Conservation (phyloP, 2,888 invertebrate species). For the Spilosoma lubricipeda region DNA sequence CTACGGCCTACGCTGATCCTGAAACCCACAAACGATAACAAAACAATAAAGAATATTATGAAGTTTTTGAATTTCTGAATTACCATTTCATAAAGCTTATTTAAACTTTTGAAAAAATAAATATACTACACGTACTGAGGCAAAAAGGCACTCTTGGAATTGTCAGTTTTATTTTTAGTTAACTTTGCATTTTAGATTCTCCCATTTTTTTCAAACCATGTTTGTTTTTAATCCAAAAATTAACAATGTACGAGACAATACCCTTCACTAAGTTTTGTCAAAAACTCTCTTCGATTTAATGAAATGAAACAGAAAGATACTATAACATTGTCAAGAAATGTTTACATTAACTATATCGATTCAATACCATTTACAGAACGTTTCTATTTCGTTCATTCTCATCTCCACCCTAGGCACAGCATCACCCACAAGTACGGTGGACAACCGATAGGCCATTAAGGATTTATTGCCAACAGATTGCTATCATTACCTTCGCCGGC, state of each 20-base stretch:
- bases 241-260: too few species aligned
- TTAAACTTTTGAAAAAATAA: neutral
- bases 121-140: neutral
- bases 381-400: slow-evolving; percentile 33
- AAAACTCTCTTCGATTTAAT: too few species aligned
- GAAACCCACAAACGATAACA: slow-evolving; percentile 50
- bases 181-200: neutral
- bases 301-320: neutral
- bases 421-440: slow-evolving; percentile 75
- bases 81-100: neutral
- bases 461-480: slow-evolving; percentile 82
- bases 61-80: neutral
- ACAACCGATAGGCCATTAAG: slow-evolving; percentile 80
- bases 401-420: slow-evolving; percentile 41
- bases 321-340: too few species aligned
- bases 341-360: slow-evolving; percentile 19
- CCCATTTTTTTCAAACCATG: neutral
- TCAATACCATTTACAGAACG: slow-evolving; percentile 32
- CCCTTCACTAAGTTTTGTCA: too few species aligned
- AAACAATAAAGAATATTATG: slow-evolving; percentile 16
- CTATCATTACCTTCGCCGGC: slow-evolving; percentile 76
- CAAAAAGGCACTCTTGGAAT: neutral
- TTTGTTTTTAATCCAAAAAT: neutral
- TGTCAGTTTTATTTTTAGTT: neutral
- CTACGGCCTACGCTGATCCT: slow-evolving; percentile 64